Base-by-base conservation (phyloP, 1,140 invertebrate genomes). In the Acromyrmex charruanus region DNA sequence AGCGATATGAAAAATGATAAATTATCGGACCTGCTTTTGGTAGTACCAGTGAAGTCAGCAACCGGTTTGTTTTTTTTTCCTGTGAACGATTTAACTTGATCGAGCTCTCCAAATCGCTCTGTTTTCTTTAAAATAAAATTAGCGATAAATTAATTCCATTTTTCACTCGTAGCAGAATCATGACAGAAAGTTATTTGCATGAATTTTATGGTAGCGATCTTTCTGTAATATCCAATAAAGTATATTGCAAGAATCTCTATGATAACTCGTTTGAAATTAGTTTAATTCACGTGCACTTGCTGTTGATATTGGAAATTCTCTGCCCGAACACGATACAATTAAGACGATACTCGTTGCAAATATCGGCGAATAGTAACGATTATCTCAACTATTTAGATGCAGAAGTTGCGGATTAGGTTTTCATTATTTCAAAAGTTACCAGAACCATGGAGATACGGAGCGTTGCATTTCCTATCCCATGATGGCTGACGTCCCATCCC, bases 401-500 rank as follows among this genome's bases (percentile, higher is more conserved):
- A 74, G 12, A 25, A 84, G 18, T 55, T 16, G 10, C n/a, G 71
- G 44, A 77, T 88, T 59, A 84, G 69, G 84, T 82, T 89, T 86
- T 53, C 84, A 82, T 89, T 89, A 89, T 89, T 88, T 88, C 84
- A 49, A 69, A 69, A 63, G 82, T 72, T 86, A 74, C 80, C 87
- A 87, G 87, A 90, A 90, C 68, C 84, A 61, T 84, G 85, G 87
- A 88, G 87, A 89, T 77, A 77, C 72, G 87, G 86, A 88, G 59
- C 87, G 90, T 89, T 91, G 91, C 91, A 92, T 93, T 93, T 92
- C 85, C 90, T 91, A 88, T 94, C 94, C 93, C 93, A 94, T 95
- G 90, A 95, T 95, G 94, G 94, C 94, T 93, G 94, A 93, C 85
- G 55, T 72, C 69, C 59, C 92, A 92, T 92, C 92, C 94, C 82